Conservation (phyloP, 2,113 vertebrate genomes). For the Physeter macrocephalus region DNA sequence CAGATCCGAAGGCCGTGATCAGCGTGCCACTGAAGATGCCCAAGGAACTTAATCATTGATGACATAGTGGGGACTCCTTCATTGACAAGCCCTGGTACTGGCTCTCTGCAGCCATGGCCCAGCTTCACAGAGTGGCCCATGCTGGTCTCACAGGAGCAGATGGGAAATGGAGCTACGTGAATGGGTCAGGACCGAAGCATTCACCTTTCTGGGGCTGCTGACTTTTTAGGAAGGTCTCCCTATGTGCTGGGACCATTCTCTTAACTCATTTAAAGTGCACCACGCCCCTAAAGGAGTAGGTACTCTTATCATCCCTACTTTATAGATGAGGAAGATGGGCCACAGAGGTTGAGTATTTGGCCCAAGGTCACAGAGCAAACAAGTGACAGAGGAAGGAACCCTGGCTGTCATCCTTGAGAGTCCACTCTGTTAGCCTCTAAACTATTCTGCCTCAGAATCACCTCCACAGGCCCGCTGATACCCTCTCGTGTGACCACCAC, state of each 20-base stretch:
- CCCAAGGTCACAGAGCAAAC: background rate
- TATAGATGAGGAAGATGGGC: background rate
- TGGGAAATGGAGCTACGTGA: background rate
- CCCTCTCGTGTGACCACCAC: background rate
- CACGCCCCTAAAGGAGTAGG: background rate
- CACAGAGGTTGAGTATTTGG: background rate
- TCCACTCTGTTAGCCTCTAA: background rate
- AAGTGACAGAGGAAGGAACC: background rate
- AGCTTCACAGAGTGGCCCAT: background rate
- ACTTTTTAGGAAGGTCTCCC: background rate
- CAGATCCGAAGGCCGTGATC: background rate
- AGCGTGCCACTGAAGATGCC: background rate
- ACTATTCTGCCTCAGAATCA: background rate
- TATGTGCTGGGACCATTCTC: background rate
- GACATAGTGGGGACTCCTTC: background rate
- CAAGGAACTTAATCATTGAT: fast-evolving
- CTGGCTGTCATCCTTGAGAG: background rate
- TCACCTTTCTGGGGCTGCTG: background rate
- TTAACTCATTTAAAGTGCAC: background rate
- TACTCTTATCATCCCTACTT: background rate
- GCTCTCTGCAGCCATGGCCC: background rate
- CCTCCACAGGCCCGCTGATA: too few species aligned
- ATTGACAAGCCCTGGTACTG: background rate
- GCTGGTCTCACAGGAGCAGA: background rate
- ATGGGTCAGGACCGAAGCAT: fast-evolving